Base-by-base conservation (phyloP, 1,140 invertebrate genomes). In the Zaprionus capensis region DNA sequence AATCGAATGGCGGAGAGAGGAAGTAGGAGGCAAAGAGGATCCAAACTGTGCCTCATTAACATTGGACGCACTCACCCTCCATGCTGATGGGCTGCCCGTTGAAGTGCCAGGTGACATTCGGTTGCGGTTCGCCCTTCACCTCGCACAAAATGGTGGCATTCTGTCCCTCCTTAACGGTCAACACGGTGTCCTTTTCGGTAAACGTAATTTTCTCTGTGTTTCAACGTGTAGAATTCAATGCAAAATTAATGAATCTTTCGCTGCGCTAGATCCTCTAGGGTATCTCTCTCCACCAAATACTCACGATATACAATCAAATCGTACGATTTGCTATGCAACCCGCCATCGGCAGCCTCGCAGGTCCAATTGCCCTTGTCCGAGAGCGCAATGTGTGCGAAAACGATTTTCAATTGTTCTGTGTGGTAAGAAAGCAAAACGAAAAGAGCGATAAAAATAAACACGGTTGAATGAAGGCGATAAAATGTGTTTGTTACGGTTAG, bases 111-210 rank as follows among this genome's bases (percentile, higher is more conserved):
- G 92, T 92, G 20, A 94, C 82, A 49, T 84, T 93, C 36, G 94
- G 94, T 17, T 90, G 78, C 9, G 94, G 94, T 81, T 94, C 94
- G 24, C 94, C 94, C 59, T 91, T 92, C 17, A 94, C 94, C 69
- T 93, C 92, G 71, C 94, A 94, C 17, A 81, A 80, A 22, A 94
- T 92, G 58, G 91, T 91, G 5, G 92, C 93, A 56, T 93, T 92
- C 26, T 88, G 74, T 26, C 92, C 93, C 76, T 94, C 94, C 55
- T 93, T 92, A 4, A 93, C 94, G 58, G 91, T 93, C 74, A 84
- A 92, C 5, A 93, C 82, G 9, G 84, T 82, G 36, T 91, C 91
- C 20, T 94, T 94, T 70, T 94, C 93, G 55, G 91, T 81, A 78
- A 94, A 94, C 26, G 92, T 91, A 72, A 94, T 93, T 80, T 92